A percentile compares a stretch with the other conserved stretches of the same genome.
These are phyloP conservation scores for Synanthedon vespiformis DNA, from an alignment of 2,888 invertebrate species.

Conservation along the genomic window DNA sequence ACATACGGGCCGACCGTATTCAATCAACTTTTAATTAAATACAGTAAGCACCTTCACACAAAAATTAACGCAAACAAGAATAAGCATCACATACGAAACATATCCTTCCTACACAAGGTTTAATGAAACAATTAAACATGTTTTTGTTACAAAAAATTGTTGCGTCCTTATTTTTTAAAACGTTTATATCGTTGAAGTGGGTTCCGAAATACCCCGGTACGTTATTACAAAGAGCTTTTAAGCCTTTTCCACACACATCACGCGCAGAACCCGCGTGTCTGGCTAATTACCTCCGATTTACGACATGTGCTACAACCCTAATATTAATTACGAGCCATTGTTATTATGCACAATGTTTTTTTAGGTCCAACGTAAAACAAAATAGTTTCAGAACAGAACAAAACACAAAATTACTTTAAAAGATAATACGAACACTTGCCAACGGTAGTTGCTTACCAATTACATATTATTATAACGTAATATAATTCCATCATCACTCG, in stretches of 20 bases:
- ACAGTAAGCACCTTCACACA: too few relatives aligned
- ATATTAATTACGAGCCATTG: constrained; percentile 46
- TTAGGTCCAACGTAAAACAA: constrained; percentile 4
- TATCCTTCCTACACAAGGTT: neutral
- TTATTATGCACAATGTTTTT: constrained; percentile 22
- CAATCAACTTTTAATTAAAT: too few relatives aligned
- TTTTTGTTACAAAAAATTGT: neutral
- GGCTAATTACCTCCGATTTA: constrained; percentile 60
- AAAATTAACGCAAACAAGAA: neutral
- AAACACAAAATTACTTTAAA: too few relatives aligned
- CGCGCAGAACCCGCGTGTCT: constrained; percentile 27
- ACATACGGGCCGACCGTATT: too few relatives aligned
- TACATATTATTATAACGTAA: too few relatives aligned
- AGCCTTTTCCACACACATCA: constrained; percentile 40
- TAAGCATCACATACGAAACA: neutral
- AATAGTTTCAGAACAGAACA: too few relatives aligned
- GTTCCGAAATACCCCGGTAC: constrained; percentile 15
- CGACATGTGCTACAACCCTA: constrained; percentile 28
- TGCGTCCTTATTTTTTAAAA: constrained; percentile 6
- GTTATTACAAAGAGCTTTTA: constrained; percentile 40
- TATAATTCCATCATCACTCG: too few relatives aligned
- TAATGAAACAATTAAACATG: neutral
- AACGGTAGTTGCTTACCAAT: too few relatives aligned
- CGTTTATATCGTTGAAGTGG: constrained; percentile 27
- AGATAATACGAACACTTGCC: too few relatives aligned